Percentiles rank a stretch among this genome's conserved stretches.
phyloP scores from a whole-genome alignment of 2,888 invertebrate species.

The Erynnis tages region DNA sequence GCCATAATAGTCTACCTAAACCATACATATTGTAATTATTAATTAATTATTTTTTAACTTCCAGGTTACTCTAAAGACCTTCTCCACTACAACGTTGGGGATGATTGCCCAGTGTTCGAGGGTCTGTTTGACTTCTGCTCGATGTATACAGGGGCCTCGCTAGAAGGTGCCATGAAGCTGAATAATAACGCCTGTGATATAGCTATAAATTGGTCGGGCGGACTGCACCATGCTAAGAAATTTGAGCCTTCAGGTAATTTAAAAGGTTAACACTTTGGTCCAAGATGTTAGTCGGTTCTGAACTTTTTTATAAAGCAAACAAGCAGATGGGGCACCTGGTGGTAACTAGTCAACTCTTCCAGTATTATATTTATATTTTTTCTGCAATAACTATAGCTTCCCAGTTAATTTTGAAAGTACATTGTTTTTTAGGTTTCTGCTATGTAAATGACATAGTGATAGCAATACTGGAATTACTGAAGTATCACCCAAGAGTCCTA shows the following conservation, averaged over 20 bases:
- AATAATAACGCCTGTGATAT: conserved; percentile 98
- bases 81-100: conserved; percentile 97
- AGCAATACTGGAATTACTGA: conserved; percentile 95
- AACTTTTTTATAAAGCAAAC: no score
- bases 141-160: conserved; percentile 98
- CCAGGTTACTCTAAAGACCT: conserved; percentile 93
- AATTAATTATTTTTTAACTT: conserved; percentile 34
- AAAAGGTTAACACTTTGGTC: no score
- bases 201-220: conserved; percentile 99
- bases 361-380: no score
- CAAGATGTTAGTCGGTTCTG: no score
- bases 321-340: no score
- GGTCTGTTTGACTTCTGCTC: conserved; percentile 99
- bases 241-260: conserved; percentile 94
- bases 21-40: no score
- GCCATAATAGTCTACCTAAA: no score
- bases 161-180: conserved; percentile 97
- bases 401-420: no score
- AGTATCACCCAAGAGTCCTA: conserved; percentile 95
- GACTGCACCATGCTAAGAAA: conserved; percentile 99
- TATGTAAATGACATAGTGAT: conserved; percentile 99
- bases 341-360: no score
- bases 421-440: conserved; percentile 91
- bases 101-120: conserved; percentile 97
- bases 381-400: no score